phyloP scores from a whole-genome alignment of 2,888 invertebrate species.

The Monochamus alternatus region DNA sequence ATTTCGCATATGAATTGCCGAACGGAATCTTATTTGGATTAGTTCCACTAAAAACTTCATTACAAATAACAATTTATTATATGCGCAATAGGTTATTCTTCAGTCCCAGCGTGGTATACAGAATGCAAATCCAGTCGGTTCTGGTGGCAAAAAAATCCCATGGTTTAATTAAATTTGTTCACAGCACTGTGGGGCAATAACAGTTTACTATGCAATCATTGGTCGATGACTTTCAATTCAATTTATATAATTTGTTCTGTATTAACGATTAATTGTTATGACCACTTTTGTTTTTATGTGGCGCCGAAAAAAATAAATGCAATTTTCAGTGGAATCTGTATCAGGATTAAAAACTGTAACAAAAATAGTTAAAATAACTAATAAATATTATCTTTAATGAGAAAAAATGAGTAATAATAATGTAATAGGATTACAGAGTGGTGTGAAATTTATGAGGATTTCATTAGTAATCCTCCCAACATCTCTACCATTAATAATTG shows the following conservation, averaged over 20 bases:
- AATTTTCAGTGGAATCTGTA: too few species aligned
- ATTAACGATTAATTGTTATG: conserved; percentile 15
- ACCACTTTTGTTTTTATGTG: background rate
- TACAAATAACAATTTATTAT: conserved; percentile 16
- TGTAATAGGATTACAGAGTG: too few species aligned
- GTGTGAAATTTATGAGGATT: too few species aligned
- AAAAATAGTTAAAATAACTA: too few species aligned
- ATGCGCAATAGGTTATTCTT: conserved; percentile 26
- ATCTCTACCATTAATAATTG: too few species aligned
- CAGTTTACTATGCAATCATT: conserved; percentile 22
- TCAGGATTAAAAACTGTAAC: too few species aligned
- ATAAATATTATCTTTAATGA: too few species aligned
- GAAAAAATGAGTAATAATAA: too few species aligned
- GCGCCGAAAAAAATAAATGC: background rate
- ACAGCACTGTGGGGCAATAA: conserved; percentile 25
- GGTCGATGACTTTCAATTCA: conserved; percentile 16
- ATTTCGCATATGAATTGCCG: background rate
- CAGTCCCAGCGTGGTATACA: conserved; percentile 20
- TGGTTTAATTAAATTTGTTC: conserved; percentile 36
- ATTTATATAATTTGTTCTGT: conserved; percentile 25
- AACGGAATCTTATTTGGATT: background rate
- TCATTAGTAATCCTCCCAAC: too few species aligned
- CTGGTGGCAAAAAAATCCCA: conserved; percentile 31
- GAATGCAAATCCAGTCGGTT: conserved; percentile 22
- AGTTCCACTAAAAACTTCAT: conserved; percentile 7